phyloP scores from a whole-genome alignment of 1,140 invertebrate genomes.

The Meloidogyne hapla region DNA sequence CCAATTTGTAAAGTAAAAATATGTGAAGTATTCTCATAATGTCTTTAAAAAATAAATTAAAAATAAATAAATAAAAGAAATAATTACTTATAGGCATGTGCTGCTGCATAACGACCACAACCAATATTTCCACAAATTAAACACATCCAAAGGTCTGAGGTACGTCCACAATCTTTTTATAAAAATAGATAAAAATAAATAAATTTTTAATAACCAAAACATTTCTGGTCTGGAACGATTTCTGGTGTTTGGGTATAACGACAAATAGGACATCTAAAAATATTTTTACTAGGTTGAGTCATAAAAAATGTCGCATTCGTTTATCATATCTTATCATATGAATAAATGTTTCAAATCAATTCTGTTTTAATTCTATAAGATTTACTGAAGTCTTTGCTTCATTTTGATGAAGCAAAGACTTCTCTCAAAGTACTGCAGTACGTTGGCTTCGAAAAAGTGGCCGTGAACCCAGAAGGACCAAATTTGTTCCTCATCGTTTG shows the following conservation, averaged over 20 bases:
- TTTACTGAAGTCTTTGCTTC: too few species aligned
- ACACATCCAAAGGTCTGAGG: constrained; percentile 92
- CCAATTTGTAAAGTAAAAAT: constrained; percentile 93
- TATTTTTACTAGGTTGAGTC: too few species aligned
- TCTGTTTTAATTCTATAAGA: too few species aligned
- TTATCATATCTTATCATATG: too few species aligned
- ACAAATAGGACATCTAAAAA: constrained; percentile 70
- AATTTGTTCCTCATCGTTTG: too few species aligned
- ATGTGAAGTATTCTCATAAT: constrained; percentile 90
- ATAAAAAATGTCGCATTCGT: too few species aligned
- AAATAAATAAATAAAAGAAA: neutral
- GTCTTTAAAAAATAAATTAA: constrained; percentile 68
- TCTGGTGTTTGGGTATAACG: constrained; percentile 81
- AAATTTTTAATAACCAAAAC: constrained; percentile 1
- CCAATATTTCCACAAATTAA: constrained; percentile 96
- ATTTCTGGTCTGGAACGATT: constrained; percentile 77
- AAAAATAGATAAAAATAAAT: neutral
- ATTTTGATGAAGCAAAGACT: too few species aligned
- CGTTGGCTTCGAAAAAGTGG: too few species aligned
- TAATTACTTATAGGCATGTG: constrained; percentile 72
- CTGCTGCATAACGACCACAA: constrained; percentile 80
- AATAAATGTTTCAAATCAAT: too few species aligned
- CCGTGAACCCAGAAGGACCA: too few species aligned
- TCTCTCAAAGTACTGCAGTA: too few species aligned
- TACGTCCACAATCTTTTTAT: constrained; percentile 71